These are phyloP conservation scores for Drosophila villosipedis DNA, from an alignment of 2,888 invertebrate genomes.

Conservation along the genomic window DNA sequence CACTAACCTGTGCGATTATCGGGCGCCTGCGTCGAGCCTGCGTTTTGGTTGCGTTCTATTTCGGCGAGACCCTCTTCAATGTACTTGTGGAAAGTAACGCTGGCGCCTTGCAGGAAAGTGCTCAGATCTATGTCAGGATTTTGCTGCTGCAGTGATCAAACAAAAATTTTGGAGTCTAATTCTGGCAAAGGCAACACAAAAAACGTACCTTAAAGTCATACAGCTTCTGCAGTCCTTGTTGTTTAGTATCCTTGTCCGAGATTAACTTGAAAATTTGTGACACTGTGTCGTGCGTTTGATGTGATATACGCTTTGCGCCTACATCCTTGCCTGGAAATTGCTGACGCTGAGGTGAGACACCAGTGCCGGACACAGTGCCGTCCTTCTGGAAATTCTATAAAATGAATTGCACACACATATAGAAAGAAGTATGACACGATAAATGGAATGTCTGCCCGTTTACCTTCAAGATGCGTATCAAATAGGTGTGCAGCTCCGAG, in stretches of 20 bases:
- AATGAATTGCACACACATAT: background rate
- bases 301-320: constrained; percentile 88
- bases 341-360: constrained; percentile 82
- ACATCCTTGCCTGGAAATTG: constrained; percentile 81
- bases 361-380: constrained; percentile 84
- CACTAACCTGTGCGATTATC: constrained; percentile 73
- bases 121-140: constrained; percentile 85
- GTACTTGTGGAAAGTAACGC: constrained; percentile 84
- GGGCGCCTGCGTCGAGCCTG: constrained; percentile 42
- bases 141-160: constrained; percentile 71
- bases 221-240: constrained; percentile 89
- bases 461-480: constrained; percentile 91
- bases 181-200: background rate
- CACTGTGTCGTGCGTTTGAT: constrained; percentile 93
- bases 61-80: constrained; percentile 85
- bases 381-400: constrained; percentile 87
- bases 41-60: constrained; percentile 80
- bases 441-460: background rate
- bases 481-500: constrained; percentile 94
- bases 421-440: background rate
- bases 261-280: constrained; percentile 96
- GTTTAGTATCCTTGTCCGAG: constrained; percentile 94
- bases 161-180: background rate
- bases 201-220: constrained; percentile 84
- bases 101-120: constrained; percentile 85